Base-by-base conservation (phyloP, 2,888 invertebrate genomes). In the Saturnia japonica region DNA sequence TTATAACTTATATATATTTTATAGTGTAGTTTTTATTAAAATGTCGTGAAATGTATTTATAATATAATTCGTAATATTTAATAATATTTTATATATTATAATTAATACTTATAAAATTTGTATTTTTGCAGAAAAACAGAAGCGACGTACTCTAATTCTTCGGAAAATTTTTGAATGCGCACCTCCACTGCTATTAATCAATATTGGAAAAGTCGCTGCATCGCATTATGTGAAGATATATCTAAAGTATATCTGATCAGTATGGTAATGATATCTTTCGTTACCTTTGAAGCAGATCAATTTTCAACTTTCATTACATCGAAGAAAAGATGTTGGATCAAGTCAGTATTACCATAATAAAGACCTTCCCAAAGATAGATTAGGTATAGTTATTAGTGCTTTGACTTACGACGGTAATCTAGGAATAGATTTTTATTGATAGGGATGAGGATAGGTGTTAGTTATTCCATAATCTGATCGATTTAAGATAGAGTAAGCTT, bases 321-420 rank as follows among this genome's bases (percentile, higher is more conserved):
- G 51, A 51, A 60, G 6, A 68, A 66, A 54, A 66, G 64, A 28
- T 16, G n/a, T n/a, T 16, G 51, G 19, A 69, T 34, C 47, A 51
- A 68, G 57, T 54, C 22, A 22, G 54, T 54, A 54, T 54, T 54
- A 54, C 22, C 22, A 54, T 11, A 54, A 11, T 54, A n/a, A 88
- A 87, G 81, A 82, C 74, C 34, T 74, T 76, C 75, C 87, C 86
- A 90, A 90, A 90, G 87, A 88, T 90, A 90, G 79, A 69, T 75
- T 89, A 89, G 78, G 77, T 47, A 25, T 75, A 64, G 64, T 9
- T 78, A 72, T 74, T 88, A 82, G 80, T 74, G 80, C 79, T 70
- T 79, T 73, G 78, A 78, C 74, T 81, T 76, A 70, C 72, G 69
- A 76, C 76, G 73, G 73, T 71, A 73, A 73, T 68, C 69, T 81